Evolutionary conservation across 2,797 vertebrate genomes (phyloP).

Genomic region (Muraenolepis orangiensis): DNA sequence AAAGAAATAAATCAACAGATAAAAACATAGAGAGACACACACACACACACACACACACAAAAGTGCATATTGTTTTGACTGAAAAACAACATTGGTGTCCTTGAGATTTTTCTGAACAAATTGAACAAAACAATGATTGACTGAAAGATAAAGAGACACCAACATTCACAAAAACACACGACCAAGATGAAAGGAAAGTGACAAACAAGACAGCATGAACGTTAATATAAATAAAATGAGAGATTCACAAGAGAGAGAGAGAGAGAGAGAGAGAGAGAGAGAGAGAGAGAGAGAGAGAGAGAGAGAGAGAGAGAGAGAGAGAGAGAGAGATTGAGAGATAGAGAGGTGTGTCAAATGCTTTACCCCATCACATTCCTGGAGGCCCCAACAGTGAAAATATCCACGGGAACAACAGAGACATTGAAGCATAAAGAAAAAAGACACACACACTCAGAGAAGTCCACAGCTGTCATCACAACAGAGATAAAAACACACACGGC

Average conservation of each 20-base stretch:
- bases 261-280: too few relatives aligned
- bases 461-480: constrained; percentile 71
- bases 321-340: neutral
- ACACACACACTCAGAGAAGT: constrained; percentile 61
- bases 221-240: constrained; percentile 19
- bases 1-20: constrained; percentile 20
- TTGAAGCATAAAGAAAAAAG: constrained; percentile 70
- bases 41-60: too few relatives aligned
- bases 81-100: constrained; percentile 15
- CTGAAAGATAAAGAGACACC: neutral
- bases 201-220: constrained; percentile 25
- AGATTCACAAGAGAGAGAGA: constrained; percentile 32
- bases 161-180: constrained; percentile 13
- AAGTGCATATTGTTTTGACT: constrained; percentile 12
- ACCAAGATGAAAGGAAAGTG: constrained; percentile 10
- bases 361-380: constrained; percentile 86
- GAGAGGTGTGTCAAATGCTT: constrained; percentile 61
- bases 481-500: constrained; percentile 54
- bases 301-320: constrained; percentile 15
- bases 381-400: constrained; percentile 78
- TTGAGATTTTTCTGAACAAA: neutral
- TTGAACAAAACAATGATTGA: neutral
- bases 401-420: constrained; percentile 81
- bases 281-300: constrained; percentile 18
- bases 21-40: constrained; percentile 33